phyloP scores from a whole-genome alignment of 2,113 vertebrate species.

The Petrocephalus microphthalmus region DNA sequence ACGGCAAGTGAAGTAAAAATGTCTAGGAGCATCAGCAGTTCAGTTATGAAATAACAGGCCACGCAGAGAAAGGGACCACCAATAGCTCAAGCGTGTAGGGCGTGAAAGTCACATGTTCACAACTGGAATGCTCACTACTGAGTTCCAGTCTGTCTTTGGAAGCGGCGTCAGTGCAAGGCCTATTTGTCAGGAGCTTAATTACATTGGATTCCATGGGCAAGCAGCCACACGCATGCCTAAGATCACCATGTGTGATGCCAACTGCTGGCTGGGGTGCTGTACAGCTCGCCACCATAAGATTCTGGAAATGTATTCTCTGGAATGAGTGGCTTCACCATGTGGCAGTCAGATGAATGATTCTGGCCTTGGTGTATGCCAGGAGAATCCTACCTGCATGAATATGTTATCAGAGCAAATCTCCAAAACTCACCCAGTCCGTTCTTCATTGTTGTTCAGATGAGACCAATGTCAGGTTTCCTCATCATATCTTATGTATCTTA shows the following conservation, averaged over 20 bases:
- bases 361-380: neutral
- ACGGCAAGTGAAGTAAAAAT: neutral
- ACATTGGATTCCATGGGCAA: neutral
- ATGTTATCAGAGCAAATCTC: neutral
- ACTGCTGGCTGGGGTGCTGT: neutral
- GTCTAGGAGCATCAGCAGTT: neutral
- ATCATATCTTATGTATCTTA: neutral
- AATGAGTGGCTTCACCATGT: neutral
- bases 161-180: neutral
- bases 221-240: neutral
- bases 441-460: neutral
- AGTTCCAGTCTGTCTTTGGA: neutral
- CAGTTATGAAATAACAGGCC: neutral
- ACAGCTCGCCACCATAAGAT: neutral
- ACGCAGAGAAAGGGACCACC: neutral
- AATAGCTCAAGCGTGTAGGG: neutral
- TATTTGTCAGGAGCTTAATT: neutral
- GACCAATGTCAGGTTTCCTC: neutral
- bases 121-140: neutral
- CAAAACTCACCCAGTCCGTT: neutral
- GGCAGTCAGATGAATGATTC: neutral
- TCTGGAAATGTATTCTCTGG: constrained; percentile 1
- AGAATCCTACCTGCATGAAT: neutral
- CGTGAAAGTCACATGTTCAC: neutral
- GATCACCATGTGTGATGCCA: neutral